Conservation (phyloP, 2,113 vertebrate species). For the Ciconia boyciana region DNA sequence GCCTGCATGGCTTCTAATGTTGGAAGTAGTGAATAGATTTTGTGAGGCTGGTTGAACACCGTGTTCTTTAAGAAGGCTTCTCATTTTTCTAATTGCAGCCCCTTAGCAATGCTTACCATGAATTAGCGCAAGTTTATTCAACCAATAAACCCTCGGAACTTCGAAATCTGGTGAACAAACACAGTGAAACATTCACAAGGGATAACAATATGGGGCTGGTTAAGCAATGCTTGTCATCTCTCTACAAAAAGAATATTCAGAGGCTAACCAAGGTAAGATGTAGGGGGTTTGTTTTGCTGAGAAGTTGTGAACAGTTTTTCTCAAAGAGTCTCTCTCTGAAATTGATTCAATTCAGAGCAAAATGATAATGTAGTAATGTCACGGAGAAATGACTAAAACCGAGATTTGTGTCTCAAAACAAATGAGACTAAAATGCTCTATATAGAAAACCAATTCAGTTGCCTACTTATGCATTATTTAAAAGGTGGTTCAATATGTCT, state of each 20-base stretch:
- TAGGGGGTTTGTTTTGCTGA: not conserved
- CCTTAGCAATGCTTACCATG: slow-evolving; percentile 97
- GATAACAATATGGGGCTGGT: slow-evolving; percentile 98
- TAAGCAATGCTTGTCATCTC: slow-evolving; percentile 96
- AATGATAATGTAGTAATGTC: not conserved
- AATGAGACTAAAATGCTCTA: not conserved
- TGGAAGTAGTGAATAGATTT: not conserved
- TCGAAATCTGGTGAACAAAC: slow-evolving; percentile 90
- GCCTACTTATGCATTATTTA: not conserved
- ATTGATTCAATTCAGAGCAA: not conserved
- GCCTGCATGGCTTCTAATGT: not conserved
- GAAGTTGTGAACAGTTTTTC: not conserved
- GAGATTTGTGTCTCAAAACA: not conserved
- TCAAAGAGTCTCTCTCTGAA: not conserved
- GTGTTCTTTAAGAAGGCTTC: not conserved
- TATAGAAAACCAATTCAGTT: not conserved
- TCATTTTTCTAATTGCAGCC: slow-evolving; percentile 76
- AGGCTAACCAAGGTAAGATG: slow-evolving; percentile 93
- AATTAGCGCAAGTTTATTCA: slow-evolving; percentile 95
- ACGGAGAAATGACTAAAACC: not conserved
- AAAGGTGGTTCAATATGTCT: not conserved
- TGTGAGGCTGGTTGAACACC: not conserved
- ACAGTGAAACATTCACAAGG: slow-evolving; percentile 90
- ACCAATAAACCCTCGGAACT: slow-evolving; percentile 96
- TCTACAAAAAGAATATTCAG: slow-evolving; percentile 99